phyloP scores from a whole-genome alignment of 2,888 invertebrate genomes.

The Tridacna crocea region DNA sequence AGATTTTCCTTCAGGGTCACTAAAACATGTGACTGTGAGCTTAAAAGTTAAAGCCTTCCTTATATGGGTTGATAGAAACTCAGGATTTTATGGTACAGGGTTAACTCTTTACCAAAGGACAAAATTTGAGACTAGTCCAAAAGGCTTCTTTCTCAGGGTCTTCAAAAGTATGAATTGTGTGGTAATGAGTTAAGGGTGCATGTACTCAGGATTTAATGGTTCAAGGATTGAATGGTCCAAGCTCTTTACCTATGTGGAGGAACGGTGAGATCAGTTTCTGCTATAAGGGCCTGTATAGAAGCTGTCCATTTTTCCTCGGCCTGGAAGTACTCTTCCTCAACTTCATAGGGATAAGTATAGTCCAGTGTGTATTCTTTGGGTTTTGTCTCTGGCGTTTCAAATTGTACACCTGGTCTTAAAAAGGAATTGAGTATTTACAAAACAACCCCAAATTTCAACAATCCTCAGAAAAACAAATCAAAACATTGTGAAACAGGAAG shows the following conservation, averaged over 20 bases:
- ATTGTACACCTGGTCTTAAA: slow-evolving; percentile 68
- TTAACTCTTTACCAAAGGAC: too few relatives aligned
- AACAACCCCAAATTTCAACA: neutral
- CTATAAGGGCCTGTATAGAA: slow-evolving; percentile 87
- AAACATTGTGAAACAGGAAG: neutral
- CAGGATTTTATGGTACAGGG: too few relatives aligned
- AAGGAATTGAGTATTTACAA: neutral
- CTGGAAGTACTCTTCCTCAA: slow-evolving; percentile 80
- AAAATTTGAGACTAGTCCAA: too few relatives aligned
- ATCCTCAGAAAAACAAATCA: neutral
- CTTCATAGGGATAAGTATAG: slow-evolving; percentile 58
- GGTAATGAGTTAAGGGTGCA: too few relatives aligned
- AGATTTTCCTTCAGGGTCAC: too few relatives aligned
- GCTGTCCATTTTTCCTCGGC: slow-evolving; percentile 85
- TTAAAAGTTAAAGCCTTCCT: too few relatives aligned
- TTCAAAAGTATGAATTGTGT: too few relatives aligned
- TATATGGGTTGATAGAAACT: too few relatives aligned
- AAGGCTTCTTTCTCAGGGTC: too few relatives aligned
- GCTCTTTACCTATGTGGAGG: slow-evolving; percentile 85
- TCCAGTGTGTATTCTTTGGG: slow-evolving; percentile 54
- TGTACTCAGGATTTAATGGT: too few relatives aligned
- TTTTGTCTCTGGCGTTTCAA: slow-evolving; percentile 71
- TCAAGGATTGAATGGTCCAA: too few relatives aligned
- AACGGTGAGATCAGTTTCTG: slow-evolving; percentile 77
- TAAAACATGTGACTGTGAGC: too few relatives aligned